Conservation (phyloP, 2,888 invertebrate genomes). For the Ochropacha duplaris region DNA sequence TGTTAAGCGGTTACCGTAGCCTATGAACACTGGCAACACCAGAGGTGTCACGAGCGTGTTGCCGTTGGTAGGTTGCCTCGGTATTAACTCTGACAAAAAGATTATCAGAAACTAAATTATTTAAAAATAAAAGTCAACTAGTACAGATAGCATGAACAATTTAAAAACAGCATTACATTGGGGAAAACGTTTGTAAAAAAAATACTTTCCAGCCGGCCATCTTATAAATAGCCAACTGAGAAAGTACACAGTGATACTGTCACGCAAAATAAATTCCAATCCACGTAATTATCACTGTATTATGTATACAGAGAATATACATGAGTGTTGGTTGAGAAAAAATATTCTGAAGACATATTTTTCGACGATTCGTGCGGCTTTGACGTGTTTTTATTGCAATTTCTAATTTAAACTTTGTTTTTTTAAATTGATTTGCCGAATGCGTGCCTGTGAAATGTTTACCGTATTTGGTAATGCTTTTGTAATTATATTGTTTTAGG, state of each 20-base stretch:
- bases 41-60: too few species aligned
- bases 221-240: conserved; percentile 65
- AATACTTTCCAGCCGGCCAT: conserved; percentile 66
- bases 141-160: conserved; percentile 34
- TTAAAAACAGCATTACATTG: conserved; percentile 59
- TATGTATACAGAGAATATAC: conserved; percentile 47
- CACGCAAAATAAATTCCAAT: conserved; percentile 59
- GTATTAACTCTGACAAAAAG: neutral
- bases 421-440: neutral
- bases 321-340: conserved; percentile 17
- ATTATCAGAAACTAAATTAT: neutral
- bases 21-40: too few species aligned
- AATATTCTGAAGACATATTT: conserved; percentile 1
- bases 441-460: neutral
- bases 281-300: conserved; percentile 46
- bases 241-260: conserved; percentile 55
- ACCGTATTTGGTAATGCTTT: neutral
- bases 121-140: conserved; percentile 8
- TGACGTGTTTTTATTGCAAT: neutral
- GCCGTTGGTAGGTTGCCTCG: too few species aligned
- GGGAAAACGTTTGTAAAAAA: conserved; percentile 63
- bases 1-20: too few species aligned
- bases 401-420: neutral
- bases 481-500: too few species aligned
- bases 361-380: neutral